phyloP scores from a whole-genome alignment of 1,140 invertebrate genomes.

The Leptonema lineaticorne region DNA sequence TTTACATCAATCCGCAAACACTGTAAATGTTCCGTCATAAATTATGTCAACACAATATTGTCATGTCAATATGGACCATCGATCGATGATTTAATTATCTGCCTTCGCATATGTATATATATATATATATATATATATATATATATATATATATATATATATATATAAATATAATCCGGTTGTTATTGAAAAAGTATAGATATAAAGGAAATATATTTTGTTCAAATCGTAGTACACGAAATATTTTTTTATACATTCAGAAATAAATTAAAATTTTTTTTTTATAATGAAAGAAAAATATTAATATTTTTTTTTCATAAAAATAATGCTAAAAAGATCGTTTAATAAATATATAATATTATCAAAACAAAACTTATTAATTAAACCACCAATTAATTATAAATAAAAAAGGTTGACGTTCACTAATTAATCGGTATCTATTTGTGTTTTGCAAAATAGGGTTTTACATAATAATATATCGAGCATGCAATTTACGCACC shows the following conservation, averaged over 20 bases:
- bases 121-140: too few species aligned
- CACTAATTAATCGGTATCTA: constrained; percentile 11
- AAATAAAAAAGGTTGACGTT: neutral
- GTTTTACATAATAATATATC: constrained; percentile 12
- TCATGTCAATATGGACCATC: neutral
- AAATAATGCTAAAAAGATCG: too few species aligned
- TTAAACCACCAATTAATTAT: neutral
- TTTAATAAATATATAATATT: neutral
- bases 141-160: too few species aligned
- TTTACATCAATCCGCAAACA: constrained; percentile 12
- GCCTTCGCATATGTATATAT: too few species aligned
- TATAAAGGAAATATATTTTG: too few species aligned
- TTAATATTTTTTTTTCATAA: neutral
- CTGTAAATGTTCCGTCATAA: neutral
- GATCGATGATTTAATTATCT: too few species aligned
- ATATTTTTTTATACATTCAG: too few species aligned
- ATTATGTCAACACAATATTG: neutral
- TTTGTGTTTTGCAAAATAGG: constrained; percentile 12
- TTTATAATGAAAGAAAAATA: neutral
- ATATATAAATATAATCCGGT: too few species aligned
- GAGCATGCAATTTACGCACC: neutral
- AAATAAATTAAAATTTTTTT: neutral
- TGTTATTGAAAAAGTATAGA: too few species aligned
- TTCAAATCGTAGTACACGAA: too few species aligned
- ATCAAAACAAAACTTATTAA: neutral